Evolutionary conservation across 2,113 vertebrate genomes (phyloP).

Genomic region (Vicugna pacos): DNA sequence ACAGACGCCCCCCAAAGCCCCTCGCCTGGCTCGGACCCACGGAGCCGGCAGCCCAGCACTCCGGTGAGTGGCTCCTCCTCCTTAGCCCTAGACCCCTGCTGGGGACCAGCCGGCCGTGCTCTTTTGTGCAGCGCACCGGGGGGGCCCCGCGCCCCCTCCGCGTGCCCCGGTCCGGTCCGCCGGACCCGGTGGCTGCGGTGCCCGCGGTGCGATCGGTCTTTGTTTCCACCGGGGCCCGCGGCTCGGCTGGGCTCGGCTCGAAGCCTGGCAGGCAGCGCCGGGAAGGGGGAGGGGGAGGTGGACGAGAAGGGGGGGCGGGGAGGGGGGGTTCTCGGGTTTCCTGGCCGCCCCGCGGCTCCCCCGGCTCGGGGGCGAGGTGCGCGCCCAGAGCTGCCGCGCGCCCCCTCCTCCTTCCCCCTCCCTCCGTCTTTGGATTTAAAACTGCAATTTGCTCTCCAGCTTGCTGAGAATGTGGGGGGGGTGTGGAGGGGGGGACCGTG

Average conservation of each 20-base stretch:
- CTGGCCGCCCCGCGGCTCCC: conserved; percentile 83
- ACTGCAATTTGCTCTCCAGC: conserved; percentile 84
- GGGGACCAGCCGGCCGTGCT: conserved; percentile 80
- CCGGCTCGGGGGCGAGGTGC: conserved; percentile 82
- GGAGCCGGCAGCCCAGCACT: conserved; percentile 78
- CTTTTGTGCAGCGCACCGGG: conserved; percentile 80
- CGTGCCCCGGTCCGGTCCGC: conserved; percentile 90
- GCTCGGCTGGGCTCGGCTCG: conserved; percentile 84
- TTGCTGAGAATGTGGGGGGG: conserved; percentile 77
- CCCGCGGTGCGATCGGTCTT: conserved; percentile 91
- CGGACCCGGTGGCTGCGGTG: conserved; percentile 91
- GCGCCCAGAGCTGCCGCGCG: conserved; percentile 78
- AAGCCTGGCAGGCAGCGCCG: conserved; percentile 81
- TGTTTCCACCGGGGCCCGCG: conserved; percentile 83
- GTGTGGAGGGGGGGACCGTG: conserved; percentile 77
- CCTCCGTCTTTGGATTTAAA: conserved; percentile 83
- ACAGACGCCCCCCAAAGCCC: conserved; percentile 75
- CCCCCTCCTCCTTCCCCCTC: conserved; percentile 80
- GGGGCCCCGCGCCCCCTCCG: conserved; percentile 57
- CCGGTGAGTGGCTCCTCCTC: conserved; percentile 73
- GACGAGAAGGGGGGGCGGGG: conserved; percentile 63
- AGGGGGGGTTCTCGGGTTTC: conserved; percentile 83
- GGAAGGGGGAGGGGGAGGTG: conserved; percentile 77
- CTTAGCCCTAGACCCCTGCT: conserved; percentile 82
- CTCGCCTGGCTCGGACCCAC: conserved; percentile 79